Base-by-base conservation (phyloP, 1,140 invertebrate genomes). In the Drosophila neocordata region DNA sequence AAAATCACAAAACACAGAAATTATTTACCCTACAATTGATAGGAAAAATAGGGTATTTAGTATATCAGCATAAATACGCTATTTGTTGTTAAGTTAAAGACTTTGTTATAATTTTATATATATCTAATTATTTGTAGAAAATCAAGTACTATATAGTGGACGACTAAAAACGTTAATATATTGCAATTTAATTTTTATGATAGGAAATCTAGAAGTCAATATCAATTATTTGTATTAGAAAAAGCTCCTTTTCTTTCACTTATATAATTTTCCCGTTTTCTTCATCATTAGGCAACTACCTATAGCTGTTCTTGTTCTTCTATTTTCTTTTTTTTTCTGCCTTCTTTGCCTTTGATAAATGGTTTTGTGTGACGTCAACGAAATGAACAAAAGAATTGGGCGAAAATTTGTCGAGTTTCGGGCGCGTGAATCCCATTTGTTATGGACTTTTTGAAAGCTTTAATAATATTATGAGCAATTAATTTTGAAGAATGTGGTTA, bases 401-500 rank as follows among this genome's bases (percentile, higher is more conserved):
- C n/a, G 8, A 13, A 48, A 48, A 48, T 48, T 48, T 7, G 15
- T 48, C 15, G 41, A 48, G 15, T 48, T 48, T 20, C 15, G 41
- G 41, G 80, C 76, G 72, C 72, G 72, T 84, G 80, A 76, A 69
- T 58, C 53, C 22, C 70, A 74, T 79, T 73, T 65, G 41, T 80
- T 80, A 76, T 68, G 61, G 61, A 53, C 38, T 51, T 58, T 58
- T 52, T 51, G 60, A 48, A 69, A 64, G 52, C n/a, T 51, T 20
- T 51, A 48, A 48, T 20, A 48, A 48, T 48, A 20, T 20, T 48
- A 48, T 48, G 41, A 20, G 11, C 41, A 48, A 48, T 48, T 48
- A 48, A 48, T 48, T 48, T 48, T 48, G 7, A 48, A 48, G 41
- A 20, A 48, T 20, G 15, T 15, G 13, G 38, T 41, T 13, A 6